Percentiles rank a stretch among this genome's conserved stretches.
Conservation (phyloP, 2,113 vertebrate genomes). For the Tachysurus fulvidraco region DNA sequence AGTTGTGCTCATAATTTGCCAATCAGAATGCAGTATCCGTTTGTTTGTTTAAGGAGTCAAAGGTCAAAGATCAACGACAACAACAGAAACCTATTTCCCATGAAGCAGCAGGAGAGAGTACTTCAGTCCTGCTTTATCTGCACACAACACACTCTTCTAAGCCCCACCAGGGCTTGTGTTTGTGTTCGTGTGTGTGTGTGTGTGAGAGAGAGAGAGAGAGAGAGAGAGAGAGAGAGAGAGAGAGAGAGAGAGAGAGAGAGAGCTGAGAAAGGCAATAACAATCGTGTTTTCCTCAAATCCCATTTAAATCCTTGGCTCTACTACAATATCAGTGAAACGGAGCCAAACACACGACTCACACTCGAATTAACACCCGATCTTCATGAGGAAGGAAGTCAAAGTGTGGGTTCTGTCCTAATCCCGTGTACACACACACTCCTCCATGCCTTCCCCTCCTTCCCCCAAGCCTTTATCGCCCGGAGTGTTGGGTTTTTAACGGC, state of each 20-base stretch:
- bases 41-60: neutral
- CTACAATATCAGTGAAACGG: neutral
- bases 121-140: neutral
- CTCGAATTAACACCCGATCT: neutral
- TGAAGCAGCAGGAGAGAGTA: neutral
- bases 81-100: neutral
- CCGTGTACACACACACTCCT: neutral
- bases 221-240: neutral
- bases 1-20: neutral
- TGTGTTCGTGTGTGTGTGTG: neutral
- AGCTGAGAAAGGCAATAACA: conserved; percentile 19
- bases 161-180: no score
- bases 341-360: neutral
- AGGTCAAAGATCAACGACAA: no score
- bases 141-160: neutral
- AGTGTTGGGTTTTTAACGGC: neutral
- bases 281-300: conserved; percentile 19
- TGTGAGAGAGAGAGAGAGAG: neutral
- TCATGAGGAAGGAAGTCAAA: neutral
- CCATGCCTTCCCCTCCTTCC: no score
- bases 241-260: neutral
- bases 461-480: neutral
- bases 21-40: neutral
- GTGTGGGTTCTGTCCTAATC: neutral
- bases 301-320: conserved; percentile 1